Evolutionary conservation across 1,140 invertebrate species (phyloP).

Genomic region (Gyrodactylus bullatarudis): DNA sequence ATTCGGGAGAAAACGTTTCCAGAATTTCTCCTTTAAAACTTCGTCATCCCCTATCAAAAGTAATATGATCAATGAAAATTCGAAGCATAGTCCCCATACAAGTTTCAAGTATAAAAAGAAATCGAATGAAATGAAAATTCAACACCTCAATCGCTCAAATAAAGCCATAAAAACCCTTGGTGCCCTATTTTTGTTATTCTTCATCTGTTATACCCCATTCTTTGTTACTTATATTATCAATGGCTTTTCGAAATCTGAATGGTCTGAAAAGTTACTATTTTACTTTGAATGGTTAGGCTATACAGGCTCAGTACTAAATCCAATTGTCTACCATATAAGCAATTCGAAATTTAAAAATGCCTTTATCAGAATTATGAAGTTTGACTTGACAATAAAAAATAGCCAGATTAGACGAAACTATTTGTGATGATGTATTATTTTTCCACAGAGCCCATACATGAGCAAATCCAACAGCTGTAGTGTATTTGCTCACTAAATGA

Average conservation of each 20-base stretch:
- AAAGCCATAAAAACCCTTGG: slow-evolving; percentile 11
- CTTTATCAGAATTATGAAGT: slow-evolving; percentile 10
- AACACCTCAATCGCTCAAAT: not conserved
- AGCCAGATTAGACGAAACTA: not conserved
- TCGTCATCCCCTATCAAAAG: not conserved
- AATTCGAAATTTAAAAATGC: slow-evolving; percentile 11
- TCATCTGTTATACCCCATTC: slow-evolving; percentile 12
- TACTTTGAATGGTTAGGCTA: slow-evolving; percentile 12
- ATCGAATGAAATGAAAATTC: not conserved
- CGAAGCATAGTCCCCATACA: not conserved
- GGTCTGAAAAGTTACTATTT: not conserved
- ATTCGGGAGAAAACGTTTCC: not conserved
- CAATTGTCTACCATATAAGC: slow-evolving; percentile 12
- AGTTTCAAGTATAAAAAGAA: not conserved
- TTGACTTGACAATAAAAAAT: not conserved
- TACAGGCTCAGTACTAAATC: slow-evolving; percentile 12
- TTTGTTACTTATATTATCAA: slow-evolving; percentile 11
- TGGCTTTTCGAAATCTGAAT: not conserved
- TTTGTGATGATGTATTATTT: too few species aligned
- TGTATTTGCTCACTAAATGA: too few species aligned
- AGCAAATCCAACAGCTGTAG: too few species aligned
- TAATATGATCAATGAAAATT: not conserved
- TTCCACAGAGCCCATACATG: too few species aligned
- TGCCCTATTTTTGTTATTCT: slow-evolving; percentile 12
- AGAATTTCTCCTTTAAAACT: not conserved